Evolutionary conservation across 2,888 invertebrate genomes (phyloP).

Genomic region (Ceratothoa steindachneri): DNA sequence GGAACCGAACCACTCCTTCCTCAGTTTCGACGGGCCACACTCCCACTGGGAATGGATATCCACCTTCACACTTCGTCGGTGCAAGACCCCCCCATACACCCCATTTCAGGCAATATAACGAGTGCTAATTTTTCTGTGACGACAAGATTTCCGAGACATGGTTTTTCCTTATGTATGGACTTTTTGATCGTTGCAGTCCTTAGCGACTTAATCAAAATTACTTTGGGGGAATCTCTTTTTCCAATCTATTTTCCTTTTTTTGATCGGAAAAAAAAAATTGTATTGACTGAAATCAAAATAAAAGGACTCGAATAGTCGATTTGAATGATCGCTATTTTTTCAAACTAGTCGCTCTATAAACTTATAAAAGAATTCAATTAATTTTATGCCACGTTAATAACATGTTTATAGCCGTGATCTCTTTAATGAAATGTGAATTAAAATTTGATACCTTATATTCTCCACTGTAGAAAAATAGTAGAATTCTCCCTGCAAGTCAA

Average conservation of each 20-base stretch:
- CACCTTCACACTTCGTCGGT: slow-evolving; percentile 12
- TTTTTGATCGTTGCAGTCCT: no score
- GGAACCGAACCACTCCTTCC: neutral
- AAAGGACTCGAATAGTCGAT: no score
- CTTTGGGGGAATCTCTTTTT: no score
- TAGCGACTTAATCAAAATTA: neutral
- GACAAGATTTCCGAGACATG: neutral
- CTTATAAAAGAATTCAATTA: neutral
- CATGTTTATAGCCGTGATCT: neutral
- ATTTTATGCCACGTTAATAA: neutral
- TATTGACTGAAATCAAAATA: no score
- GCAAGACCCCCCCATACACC: neutral
- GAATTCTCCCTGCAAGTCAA: neutral
- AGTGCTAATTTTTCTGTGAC: neutral
- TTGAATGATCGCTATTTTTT: neutral
- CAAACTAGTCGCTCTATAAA: neutral
- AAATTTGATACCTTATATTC: neutral
- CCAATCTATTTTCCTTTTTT: no score
- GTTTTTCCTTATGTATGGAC: no score
- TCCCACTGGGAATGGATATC: slow-evolving; percentile 35
- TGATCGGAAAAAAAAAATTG: no score
- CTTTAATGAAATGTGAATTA: neutral
- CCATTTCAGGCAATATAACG: neutral
- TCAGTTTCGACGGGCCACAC: slow-evolving; percentile 19
- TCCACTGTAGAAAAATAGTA: neutral